These are phyloP conservation scores for Laticauda colubrina DNA, from an alignment of 2,113 vertebrate genomes.

Conservation along the genomic window DNA sequence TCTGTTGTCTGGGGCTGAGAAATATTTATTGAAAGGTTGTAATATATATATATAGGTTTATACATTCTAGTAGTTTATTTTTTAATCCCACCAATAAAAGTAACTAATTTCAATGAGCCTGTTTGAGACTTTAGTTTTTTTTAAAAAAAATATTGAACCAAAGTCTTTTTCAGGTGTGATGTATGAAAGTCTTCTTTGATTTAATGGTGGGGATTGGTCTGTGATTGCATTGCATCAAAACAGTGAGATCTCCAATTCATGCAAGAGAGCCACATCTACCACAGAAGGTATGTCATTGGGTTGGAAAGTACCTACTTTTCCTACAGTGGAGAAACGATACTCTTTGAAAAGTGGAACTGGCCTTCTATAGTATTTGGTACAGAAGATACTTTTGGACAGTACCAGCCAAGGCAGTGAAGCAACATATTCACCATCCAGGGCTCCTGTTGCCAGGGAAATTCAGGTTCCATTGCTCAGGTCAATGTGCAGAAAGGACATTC, in stretches of 20 bases:
- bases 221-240: not conserved
- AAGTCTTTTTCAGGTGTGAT: not conserved
- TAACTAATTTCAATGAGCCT: slow-evolving; percentile 41
- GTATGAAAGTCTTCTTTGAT: not conserved
- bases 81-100: slow-evolving; percentile 65
- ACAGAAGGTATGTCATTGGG: not conserved
- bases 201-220: not conserved
- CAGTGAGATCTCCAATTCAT: not conserved
- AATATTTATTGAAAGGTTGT: slow-evolving; percentile 36
- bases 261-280: not conserved
- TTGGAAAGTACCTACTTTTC: not conserved
- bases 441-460: not conserved
- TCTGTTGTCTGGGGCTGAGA: slow-evolving; percentile 30
- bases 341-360: not conserved
- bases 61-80: slow-evolving; percentile 63
- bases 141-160: not conserved
- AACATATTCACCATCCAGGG: not conserved
- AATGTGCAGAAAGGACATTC: not conserved
- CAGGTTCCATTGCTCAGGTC: not conserved
- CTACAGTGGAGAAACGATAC: not conserved
- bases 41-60: slow-evolving; percentile 47
- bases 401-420: not conserved
- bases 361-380: not conserved
- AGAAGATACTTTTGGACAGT: not conserved
- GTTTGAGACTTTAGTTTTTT: not conserved